phyloP scores from a whole-genome alignment of 2,797 vertebrate species.

The Fistularia commersonii region DNA sequence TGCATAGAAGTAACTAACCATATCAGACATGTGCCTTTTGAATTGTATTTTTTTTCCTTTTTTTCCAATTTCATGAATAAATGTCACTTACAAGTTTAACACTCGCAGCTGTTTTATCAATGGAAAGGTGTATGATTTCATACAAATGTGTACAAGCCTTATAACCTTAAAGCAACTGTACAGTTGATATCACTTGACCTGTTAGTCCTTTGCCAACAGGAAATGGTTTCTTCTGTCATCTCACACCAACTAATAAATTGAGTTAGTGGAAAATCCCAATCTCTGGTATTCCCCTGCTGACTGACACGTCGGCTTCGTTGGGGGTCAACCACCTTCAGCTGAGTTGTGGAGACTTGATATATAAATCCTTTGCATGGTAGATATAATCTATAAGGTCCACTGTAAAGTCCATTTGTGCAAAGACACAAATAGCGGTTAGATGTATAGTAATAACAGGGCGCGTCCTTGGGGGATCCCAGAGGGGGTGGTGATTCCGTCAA shows the following conservation, averaged over 20 bases:
- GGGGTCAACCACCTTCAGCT: no score
- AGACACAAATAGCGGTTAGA: constrained; percentile 19
- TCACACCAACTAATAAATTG: no score
- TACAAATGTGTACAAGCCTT: no score
- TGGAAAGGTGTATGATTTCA: no score
- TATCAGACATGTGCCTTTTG: constrained; percentile 44
- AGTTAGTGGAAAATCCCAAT: no score
- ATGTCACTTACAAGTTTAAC: constrained; percentile 39
- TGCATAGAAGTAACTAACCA: constrained; percentile 28
- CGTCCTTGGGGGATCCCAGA: constrained; percentile 2
- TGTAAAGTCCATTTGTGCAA: constrained; percentile 14
- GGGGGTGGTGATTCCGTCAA: constrained; percentile 51
- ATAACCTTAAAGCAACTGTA: no score
- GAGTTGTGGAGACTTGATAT: no score
- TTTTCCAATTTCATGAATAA: constrained; percentile 32
- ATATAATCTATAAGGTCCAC: constrained; percentile 1
- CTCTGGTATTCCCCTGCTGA: no score
- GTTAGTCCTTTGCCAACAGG: no score
- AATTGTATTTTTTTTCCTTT: constrained; percentile 47
- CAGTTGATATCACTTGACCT: no score
- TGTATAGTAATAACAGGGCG: background rate
- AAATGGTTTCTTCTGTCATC: no score
- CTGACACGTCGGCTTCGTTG: no score
- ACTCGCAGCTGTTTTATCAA: background rate
- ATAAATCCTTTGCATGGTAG: background rate